Evolutionary conservation across 2,797 vertebrate genomes (phyloP).

Genomic region (Sebastes jordani): DNA sequence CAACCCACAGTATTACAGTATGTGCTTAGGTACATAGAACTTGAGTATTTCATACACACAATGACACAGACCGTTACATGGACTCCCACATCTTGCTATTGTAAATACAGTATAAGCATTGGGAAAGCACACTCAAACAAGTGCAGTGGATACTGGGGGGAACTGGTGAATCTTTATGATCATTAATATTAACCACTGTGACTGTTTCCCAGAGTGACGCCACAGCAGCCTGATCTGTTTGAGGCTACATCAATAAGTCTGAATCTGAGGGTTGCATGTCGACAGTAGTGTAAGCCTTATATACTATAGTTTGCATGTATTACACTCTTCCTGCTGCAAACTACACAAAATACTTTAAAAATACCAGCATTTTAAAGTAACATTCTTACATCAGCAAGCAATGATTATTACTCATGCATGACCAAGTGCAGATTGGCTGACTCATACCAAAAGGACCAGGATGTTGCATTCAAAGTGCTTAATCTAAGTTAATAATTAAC

Average conservation of each 20-base stretch:
- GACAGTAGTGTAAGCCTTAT: background rate
- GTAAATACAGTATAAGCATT: background rate
- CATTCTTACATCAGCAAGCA: background rate
- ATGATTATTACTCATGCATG: background rate
- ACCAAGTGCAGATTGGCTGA: background rate
- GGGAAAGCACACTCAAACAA: background rate
- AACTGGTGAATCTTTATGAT: conserved; percentile 34
- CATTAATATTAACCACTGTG: conserved; percentile 61
- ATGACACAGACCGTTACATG: background rate
- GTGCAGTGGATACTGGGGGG: conserved; percentile 13
- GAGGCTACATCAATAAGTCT: conserved; percentile 46
- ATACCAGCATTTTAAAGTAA: background rate
- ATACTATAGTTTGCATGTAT: background rate
- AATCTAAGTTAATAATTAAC: background rate
- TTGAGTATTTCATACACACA: background rate
- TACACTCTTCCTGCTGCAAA: background rate
- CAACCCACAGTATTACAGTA: background rate
- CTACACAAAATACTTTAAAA: background rate
- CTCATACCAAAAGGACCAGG: background rate
- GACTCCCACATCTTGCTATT: background rate
- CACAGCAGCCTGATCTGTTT: background rate
- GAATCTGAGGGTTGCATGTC: conserved; percentile 15
- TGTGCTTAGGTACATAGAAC: background rate
- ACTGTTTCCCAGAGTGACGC: conserved; percentile 52
- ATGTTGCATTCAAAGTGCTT: background rate